phyloP scores from a whole-genome alignment of 2,888 invertebrate genomes.

The Phyllotreta striolata region DNA sequence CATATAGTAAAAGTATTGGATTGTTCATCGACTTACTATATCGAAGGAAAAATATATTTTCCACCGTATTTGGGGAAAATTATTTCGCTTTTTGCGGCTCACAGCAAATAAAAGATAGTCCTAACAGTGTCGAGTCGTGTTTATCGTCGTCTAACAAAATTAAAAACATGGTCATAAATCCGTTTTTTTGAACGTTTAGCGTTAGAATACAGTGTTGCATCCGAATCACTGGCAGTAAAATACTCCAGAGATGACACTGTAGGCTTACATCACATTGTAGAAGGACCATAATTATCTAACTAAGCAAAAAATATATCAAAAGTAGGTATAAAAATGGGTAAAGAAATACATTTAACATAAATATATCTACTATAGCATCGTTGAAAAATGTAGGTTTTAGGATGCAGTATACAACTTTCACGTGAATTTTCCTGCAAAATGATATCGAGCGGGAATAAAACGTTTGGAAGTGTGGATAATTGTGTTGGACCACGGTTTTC shows the following conservation, averaged over 20 bases:
- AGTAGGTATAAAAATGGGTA: no score
- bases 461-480: no score
- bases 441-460: no score
- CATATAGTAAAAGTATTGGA: no score
- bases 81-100: background rate
- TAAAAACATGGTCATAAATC: constrained; percentile 27
- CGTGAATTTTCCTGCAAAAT: no score
- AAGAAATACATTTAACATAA: no score
- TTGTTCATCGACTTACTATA: no score
- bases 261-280: background rate
- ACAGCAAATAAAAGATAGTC: background rate
- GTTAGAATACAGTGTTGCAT: constrained; percentile 24
- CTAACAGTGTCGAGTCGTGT: constrained; percentile 18
- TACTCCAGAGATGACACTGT: background rate
- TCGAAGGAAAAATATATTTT: no score
- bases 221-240: constrained; percentile 22
- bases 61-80: background rate
- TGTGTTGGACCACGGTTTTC: background rate
- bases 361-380: background rate
- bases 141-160: constrained; percentile 29
- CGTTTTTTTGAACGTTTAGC: constrained; percentile 25
- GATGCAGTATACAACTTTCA: background rate
- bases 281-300: background rate
- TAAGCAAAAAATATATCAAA: no score
- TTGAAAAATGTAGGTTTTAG: no score